Evolutionary conservation across 2,888 invertebrate species (phyloP).

Genomic region (Ormyrus pomaceus): DNA sequence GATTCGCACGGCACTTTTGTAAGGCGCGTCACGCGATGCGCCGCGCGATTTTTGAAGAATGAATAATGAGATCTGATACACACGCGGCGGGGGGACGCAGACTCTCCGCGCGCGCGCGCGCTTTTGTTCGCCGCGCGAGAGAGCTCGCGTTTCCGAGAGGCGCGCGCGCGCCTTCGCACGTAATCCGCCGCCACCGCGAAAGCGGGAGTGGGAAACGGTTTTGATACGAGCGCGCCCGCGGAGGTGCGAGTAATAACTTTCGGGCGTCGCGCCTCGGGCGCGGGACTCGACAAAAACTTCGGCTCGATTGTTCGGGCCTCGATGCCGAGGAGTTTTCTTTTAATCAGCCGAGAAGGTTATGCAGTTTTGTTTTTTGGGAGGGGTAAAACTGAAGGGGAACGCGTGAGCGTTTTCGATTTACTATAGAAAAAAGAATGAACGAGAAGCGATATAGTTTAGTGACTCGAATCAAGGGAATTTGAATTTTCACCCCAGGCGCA

Average conservation of each 20-base stretch:
- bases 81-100: background rate
- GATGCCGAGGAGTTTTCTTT: background rate
- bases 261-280: constrained; percentile 15
- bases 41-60: constrained; percentile 25
- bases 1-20: constrained; percentile 34
- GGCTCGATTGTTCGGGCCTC: constrained; percentile 24
- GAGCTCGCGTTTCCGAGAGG: background rate
- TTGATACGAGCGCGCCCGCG: constrained; percentile 2
- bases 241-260: constrained; percentile 1
- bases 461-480: constrained; percentile 8
- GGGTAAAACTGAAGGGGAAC: too few relatives aligned
- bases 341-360: background rate
- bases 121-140: background rate
- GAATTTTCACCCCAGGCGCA: constrained; percentile 33
- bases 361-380: too few relatives aligned
- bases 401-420: too few relatives aligned
- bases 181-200: background rate
- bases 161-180: background rate
- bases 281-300: background rate
- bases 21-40: constrained; percentile 35
- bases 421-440: background rate
- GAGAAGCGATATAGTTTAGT: background rate
- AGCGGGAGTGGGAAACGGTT: background rate
- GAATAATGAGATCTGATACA: constrained; percentile 47
- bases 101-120: constrained; percentile 2